Base-by-base conservation (phyloP, 2,113 vertebrate genomes). In the Smithornis capensis region DNA sequence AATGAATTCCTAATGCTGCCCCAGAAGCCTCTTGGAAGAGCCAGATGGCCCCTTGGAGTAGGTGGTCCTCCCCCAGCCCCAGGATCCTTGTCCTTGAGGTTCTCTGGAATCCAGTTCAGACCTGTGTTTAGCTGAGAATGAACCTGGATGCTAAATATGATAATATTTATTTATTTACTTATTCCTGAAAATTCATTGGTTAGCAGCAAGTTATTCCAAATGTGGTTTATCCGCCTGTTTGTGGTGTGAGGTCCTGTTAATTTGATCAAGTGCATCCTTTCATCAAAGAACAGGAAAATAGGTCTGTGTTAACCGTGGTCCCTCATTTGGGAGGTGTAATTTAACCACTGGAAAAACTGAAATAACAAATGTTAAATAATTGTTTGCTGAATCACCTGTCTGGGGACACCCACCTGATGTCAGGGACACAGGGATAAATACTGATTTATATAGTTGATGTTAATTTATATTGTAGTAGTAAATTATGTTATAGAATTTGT, bases 101-200 rank as follows among this genome's bases (percentile, higher is more conserved):
- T 50, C 77, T 65, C 35, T 37, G 8, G 4, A 11, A 4, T 29
- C 62, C 22, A 7, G 24, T 18, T 63, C 60, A 77, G 12, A 11
- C 12, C n/a, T 15, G 35, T 8, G 49, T 4, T 37, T 35, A 33
- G 35, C 1, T 60, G 55, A 40, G 19, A 55, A 28, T 8, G 12
- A 25, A 23, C 19, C 12, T 9, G 15, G 17, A 12, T 44, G 56
- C 9, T 40, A 10, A 52, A 31, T 10, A 25, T 37, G 3, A 4
- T 3, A 16, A 18, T 53, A 33, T 40, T 42, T 29, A 44, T 45
- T 63, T 38, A 25, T 62, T 57, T 38, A 9, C 10, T 29, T 38
- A 6, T 33, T 69, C 8, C 31, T 70, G 47, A 17, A 14, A 27
- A 12, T 2, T 3, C n/a, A 19, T 3, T 12, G 4, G 0, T 4